Conservation (phyloP, 1,140 invertebrate genomes). For the Lycorma delicatula region DNA sequence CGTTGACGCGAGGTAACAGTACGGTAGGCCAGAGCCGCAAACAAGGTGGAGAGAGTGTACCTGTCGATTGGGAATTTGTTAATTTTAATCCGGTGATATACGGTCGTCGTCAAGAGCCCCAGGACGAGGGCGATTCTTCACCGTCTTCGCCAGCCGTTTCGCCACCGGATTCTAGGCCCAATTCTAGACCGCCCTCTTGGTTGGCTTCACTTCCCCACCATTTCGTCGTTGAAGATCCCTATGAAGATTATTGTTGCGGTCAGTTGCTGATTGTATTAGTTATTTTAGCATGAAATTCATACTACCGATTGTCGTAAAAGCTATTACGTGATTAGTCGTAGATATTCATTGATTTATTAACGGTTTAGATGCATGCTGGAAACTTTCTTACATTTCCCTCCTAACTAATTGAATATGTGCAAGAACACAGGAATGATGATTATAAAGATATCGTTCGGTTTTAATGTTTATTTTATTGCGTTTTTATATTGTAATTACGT, state of each 20-base stretch:
- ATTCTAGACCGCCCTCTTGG: conserved; percentile 27
- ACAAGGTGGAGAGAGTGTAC: conserved; percentile 11
- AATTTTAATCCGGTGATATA: conserved; percentile 37
- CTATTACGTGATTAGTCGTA: no score
- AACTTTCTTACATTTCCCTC: no score
- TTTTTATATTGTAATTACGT: no score
- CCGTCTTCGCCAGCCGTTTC: conserved; percentile 12
- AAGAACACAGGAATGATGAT: no score
- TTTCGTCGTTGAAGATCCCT: conserved; percentile 23
- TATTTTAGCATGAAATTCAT: no score
- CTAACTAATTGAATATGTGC: no score
- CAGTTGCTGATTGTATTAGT: no score
- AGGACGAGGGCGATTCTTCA: conserved; percentile 11
- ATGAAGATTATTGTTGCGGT: conserved; percentile 11
- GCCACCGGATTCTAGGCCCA: conserved; percentile 20
- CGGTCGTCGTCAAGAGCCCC: conserved; percentile 21
- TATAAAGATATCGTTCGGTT: no score
- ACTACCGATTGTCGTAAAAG: no score
- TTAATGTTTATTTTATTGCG: no score
- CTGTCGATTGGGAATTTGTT: conserved; percentile 38
- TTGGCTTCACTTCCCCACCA: conserved; percentile 25
- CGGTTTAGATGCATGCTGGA: no score
- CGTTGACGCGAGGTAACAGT: conserved; percentile 23
- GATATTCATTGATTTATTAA: no score
- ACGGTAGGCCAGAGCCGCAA: conserved; percentile 8